Percentiles rank a stretch among this genome's conserved stretches.
Conservation (phyloP, 2,888 invertebrate species). For the Schizotus pectinicornis region DNA sequence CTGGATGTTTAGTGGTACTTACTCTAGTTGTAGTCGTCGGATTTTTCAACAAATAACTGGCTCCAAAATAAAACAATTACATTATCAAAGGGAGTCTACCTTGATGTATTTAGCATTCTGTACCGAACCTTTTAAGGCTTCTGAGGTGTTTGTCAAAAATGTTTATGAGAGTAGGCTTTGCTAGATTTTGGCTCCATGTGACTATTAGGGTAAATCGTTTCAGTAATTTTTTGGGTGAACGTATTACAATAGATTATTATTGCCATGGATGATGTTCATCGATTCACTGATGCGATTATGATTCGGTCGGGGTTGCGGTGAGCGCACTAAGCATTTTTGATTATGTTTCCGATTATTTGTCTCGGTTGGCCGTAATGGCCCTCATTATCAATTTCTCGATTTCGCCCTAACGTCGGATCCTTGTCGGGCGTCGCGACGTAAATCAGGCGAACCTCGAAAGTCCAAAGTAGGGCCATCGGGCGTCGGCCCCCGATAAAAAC, state of each 20-base stretch:
- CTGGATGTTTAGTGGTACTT: too few relatives aligned
- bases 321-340: neutral
- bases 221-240: too few relatives aligned
- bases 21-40: too few relatives aligned
- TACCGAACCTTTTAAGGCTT: too few relatives aligned
- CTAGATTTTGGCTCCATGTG: too few relatives aligned
- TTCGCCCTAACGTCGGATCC: neutral
- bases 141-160: too few relatives aligned
- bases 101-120: too few relatives aligned
- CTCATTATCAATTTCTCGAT: constrained; percentile 10
- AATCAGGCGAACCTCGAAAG: constrained; percentile 14
- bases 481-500: constrained; percentile 21
- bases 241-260: neutral
- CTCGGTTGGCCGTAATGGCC: neutral
- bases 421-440: neutral
- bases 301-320: neutral
- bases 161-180: too few relatives aligned
- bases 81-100: too few relatives aligned
- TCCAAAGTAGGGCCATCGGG: constrained; percentile 14
- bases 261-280: neutral
- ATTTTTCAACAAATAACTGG: too few relatives aligned
- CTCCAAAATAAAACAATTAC: too few relatives aligned
- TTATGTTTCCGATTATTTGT: neutral
- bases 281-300: neutral
- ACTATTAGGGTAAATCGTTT: too few relatives aligned